Conservation (phyloP, 2,797 vertebrate genomes). For the Nannoperca australis region DNA sequence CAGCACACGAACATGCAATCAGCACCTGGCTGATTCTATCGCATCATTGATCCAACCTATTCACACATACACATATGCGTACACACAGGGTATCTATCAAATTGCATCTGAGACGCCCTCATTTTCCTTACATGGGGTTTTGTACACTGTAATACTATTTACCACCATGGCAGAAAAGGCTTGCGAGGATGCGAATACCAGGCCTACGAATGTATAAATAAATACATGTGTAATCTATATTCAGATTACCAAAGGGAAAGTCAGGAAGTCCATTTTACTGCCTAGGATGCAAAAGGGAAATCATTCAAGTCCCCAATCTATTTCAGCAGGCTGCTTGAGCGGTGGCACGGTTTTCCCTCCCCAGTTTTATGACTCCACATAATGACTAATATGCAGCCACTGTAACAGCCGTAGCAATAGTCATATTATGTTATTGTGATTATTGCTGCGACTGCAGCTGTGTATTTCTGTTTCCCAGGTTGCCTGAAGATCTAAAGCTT, state of each 20-base stretch:
- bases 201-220: constrained; percentile 74
- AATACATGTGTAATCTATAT: constrained; percentile 76
- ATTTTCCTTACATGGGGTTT: constrained; percentile 72
- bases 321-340: constrained; percentile 58
- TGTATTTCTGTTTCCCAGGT: constrained; percentile 57
- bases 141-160: constrained; percentile 57
- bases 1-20: constrained; percentile 72
- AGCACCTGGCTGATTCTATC: constrained; percentile 67
- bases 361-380: constrained; percentile 71
- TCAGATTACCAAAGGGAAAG: constrained; percentile 75
- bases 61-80: constrained; percentile 29
- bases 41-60: constrained; percentile 64
- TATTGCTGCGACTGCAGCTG: constrained; percentile 48
- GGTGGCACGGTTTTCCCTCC: constrained; percentile 50
- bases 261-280: constrained; percentile 72
- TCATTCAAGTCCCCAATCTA: constrained; percentile 68
- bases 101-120: constrained; percentile 73
- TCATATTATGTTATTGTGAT: constrained; percentile 68
- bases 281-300: constrained; percentile 72
- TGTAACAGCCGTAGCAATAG: constrained; percentile 64
- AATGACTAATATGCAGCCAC: constrained; percentile 75
- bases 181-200: constrained; percentile 43
- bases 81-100: constrained; percentile 57
- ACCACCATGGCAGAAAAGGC: constrained; percentile 45
- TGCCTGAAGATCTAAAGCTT: constrained; percentile 64